Base-by-base conservation (phyloP, 1,140 invertebrate genomes). In the Drosophila cardini region DNA sequence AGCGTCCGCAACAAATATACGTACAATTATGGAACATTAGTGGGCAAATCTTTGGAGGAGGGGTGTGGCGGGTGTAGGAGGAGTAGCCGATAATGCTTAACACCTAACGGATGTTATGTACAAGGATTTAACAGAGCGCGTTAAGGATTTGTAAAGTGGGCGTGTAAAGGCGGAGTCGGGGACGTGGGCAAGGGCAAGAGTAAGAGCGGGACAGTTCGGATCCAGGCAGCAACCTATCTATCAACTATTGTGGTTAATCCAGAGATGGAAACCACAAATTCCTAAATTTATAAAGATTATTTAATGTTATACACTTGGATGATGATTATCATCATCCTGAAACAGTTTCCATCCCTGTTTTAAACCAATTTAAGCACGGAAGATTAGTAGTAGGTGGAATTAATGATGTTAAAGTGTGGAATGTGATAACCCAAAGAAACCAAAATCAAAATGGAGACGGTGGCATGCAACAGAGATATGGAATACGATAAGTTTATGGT, bases 21-120 rank as follows among this genome's bases (percentile, higher is more conserved):
- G 78, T 83, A 90, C 80, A 90, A 90, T 90, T 72, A 58, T 90
- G 78, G 73, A 82, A 83, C 65, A 87, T 90, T 86, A 90, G 86
- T 90, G 57, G 79, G 61, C 50, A 64, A 70, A 58, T 73, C 55
- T 56, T 86, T 67, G 52, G 63, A 63, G 62, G 15, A 45, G 32
- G 30, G 30, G 6, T 2, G 52, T 26, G 21, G 21, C 21, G 21
- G 21, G 21, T 26, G 21, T 3, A 26, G 21, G 21, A 26, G 15
- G 13, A 18, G 13, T 48, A 67, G 67, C 46, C 63, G 57, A 68
- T 42, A 53, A 64, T 53, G 58, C 60, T 58, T 48, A 46, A 67
- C 80, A 42, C 70, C 65, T 62, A 71, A 75, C 64, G 50, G 50
- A 72, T 73, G 81, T 78, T 87, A 90, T 90, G 72, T 87, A 90